Conservation (phyloP, 2,113 vertebrate genomes). For the Odontesthes bonariensis region DNA sequence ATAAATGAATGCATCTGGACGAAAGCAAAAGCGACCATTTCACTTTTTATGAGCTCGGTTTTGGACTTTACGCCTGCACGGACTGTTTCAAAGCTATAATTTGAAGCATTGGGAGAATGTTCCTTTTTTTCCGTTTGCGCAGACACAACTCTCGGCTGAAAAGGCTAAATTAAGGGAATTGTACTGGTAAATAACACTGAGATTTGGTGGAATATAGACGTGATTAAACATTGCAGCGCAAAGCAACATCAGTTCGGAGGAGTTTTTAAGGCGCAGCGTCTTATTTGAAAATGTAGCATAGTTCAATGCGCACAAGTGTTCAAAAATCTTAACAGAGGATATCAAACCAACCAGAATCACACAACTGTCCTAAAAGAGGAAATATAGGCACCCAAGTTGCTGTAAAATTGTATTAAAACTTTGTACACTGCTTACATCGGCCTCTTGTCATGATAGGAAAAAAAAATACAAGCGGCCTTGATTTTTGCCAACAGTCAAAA, state of each 20-base stretch:
- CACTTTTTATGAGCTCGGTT: background rate
- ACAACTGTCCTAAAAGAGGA: background rate
- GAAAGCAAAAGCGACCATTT: no score
- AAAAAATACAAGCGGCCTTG: background rate
- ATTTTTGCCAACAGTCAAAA: background rate
- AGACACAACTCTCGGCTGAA: no score
- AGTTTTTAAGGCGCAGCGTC: constrained; percentile 25
- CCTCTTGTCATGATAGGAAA: background rate
- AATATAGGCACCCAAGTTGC: background rate
- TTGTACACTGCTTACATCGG: background rate
- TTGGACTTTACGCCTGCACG: background rate
- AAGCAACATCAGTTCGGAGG: background rate
- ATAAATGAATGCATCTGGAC: no score
- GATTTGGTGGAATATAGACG: no score
- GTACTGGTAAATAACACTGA: no score
- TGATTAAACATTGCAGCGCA: background rate
- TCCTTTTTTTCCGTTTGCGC: background rate
- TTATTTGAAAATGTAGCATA: background rate
- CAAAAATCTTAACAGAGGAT: background rate
- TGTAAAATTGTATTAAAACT: background rate
- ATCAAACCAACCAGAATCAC: background rate
- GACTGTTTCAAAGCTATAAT: no score
- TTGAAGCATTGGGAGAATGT: no score
- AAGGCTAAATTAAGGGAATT: no score
- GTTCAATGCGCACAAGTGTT: constrained; percentile 4